Conservation (phyloP, 92 coral and sea anemone species). For the Parazoanthus atlanticus region DNA sequence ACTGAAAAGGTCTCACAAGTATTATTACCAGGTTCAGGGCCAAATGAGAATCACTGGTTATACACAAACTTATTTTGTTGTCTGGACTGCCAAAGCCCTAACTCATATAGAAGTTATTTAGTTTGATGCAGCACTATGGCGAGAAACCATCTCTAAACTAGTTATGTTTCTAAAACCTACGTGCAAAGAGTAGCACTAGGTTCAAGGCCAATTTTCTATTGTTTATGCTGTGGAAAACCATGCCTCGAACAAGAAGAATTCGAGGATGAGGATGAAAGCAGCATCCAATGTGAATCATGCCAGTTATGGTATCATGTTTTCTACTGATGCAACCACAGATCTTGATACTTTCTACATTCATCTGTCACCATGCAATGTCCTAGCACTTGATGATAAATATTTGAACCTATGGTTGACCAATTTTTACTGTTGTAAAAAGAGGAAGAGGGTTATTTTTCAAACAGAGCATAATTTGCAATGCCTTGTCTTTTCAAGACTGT, state of each 20-base stretch:
- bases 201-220: conserved; percentile 43
- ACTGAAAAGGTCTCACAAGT: conserved; percentile 46
- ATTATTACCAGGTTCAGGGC: conserved; percentile 52
- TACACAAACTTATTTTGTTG: conserved; percentile 42
- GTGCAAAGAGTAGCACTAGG: conserved; percentile 49
- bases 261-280: conserved; percentile 48
- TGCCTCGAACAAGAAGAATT: conserved; percentile 37
- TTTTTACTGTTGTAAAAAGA: no score
- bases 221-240: conserved; percentile 42
- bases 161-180: conserved; percentile 5
- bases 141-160: neutral
- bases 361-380: no score
- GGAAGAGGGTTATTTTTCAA: no score
- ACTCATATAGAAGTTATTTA: conserved; percentile 22
- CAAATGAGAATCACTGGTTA: conserved; percentile 53
- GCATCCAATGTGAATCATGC: conserved; percentile 62
- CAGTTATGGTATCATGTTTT: conserved; percentile 49
- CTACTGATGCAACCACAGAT: neutral
- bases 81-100: conserved; percentile 34
- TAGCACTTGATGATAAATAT: no score
- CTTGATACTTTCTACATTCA: no score
- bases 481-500: no score
- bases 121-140: conserved; percentile 40
- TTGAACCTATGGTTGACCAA: no score
- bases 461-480: no score